These are phyloP conservation scores for Andrena trimmerana DNA, from an alignment of 2,888 invertebrate genomes.

Conservation along the genomic window DNA sequence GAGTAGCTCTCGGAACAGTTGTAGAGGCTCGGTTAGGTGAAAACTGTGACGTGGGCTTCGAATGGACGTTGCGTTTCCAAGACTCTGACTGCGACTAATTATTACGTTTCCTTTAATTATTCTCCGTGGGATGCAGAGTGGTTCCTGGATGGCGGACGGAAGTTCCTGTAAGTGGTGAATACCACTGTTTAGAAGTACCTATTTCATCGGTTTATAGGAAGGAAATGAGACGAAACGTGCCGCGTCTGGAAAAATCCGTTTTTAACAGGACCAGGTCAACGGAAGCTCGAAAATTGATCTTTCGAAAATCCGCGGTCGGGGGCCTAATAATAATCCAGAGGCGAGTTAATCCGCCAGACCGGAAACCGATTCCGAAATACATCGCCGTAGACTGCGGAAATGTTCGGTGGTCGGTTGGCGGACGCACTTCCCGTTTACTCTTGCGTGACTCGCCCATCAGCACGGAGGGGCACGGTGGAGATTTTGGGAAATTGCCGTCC, in stretches of 20 bases:
- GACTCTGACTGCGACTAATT: too few species aligned
- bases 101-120: too few species aligned
- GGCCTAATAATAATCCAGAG: constrained; percentile 62
- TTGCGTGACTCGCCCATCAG: constrained; percentile 19
- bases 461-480: not conserved
- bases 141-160: too few species aligned
- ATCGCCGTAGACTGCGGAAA: constrained; percentile 73
- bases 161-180: too few species aligned
- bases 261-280: constrained; percentile 37
- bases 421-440: constrained; percentile 21
- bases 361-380: constrained; percentile 75
- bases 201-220: too few species aligned
- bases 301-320: constrained; percentile 38
- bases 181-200: too few species aligned
- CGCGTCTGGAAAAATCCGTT: not conserved
- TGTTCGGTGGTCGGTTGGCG: constrained; percentile 44
- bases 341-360: constrained; percentile 63
- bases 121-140: too few species aligned
- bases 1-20: too few species aligned
- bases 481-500: constrained; percentile 26
- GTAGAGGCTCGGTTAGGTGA: too few species aligned
- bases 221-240: not conserved
- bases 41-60: too few species aligned
- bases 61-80: too few species aligned
- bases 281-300: constrained; percentile 47